A percentile compares a stretch with the other conserved stretches of the same genome.
phyloP scores from a whole-genome alignment of 2,888 invertebrate genomes.

The Tridacna crocea region DNA sequence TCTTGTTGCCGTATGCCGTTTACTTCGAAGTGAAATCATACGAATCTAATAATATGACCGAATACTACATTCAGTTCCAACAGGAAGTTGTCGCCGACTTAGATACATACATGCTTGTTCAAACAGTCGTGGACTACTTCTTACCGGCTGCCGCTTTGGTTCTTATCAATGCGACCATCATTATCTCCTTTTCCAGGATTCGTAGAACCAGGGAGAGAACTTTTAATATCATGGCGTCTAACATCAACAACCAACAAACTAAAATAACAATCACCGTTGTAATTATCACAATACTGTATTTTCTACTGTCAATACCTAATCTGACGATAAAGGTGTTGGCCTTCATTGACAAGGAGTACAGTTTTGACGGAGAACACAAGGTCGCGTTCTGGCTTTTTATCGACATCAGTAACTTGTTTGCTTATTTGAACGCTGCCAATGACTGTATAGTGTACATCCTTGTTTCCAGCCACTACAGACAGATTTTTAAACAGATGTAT shows the following conservation, averaged over 20 bases:
- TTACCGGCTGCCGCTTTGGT: constrained; percentile 31
- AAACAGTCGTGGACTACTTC: constrained; percentile 50
- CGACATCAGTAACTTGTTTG: constrained; percentile 53
- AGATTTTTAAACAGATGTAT: constrained; percentile 36
- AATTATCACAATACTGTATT: constrained; percentile 40
- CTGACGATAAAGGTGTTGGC: constrained; percentile 49
- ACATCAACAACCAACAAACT: constrained; percentile 29
- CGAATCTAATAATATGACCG: constrained; percentile 25
- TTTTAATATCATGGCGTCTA: not conserved
- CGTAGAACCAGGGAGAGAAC: constrained; percentile 8
- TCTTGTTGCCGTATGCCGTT: constrained; percentile 41
- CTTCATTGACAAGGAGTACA: constrained; percentile 49
- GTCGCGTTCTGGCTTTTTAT: constrained; percentile 52
- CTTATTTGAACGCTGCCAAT: constrained; percentile 53
- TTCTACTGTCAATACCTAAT: constrained; percentile 48
- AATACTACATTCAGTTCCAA: constrained; percentile 45
- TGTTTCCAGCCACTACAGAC: constrained; percentile 44
- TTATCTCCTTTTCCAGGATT: constrained; percentile 37
- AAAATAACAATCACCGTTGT: constrained; percentile 49
- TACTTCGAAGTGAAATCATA: constrained; percentile 46
- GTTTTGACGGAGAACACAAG: constrained; percentile 54
- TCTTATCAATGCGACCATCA: constrained; percentile 36
- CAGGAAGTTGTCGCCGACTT: constrained; percentile 16
- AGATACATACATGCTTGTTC: constrained; percentile 43
- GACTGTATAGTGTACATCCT: constrained; percentile 50